phyloP scores from a whole-genome alignment of 1,140 invertebrate genomes.

The Temnothorax curvispinosus region DNA sequence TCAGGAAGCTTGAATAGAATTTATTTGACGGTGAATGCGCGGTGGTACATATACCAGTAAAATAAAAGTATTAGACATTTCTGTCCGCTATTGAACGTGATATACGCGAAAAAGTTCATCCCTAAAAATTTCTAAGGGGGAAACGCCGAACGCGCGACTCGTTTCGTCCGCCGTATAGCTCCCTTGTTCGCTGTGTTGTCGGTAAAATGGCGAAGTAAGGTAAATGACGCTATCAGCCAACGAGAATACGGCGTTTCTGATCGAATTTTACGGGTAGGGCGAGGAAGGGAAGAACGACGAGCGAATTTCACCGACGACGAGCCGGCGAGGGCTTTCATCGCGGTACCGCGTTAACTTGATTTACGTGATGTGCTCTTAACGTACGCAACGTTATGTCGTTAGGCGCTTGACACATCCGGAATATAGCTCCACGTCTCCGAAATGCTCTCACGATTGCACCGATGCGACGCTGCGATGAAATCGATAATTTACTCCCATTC shows the following conservation, averaged over 20 bases:
- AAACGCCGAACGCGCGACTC: neutral
- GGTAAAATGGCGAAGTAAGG: constrained; percentile 50
- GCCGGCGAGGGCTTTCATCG: constrained; percentile 65
- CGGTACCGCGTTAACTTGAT: constrained; percentile 67
- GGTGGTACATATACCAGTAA: neutral
- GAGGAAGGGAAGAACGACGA: constrained; percentile 38
- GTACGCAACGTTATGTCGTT: constrained; percentile 77
- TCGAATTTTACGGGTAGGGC: constrained; percentile 64
- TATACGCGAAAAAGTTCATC: constrained; percentile 34
- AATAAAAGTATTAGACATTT: constrained; percentile 16
- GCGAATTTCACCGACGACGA: constrained; percentile 64
- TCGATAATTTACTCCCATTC: constrained; percentile 56
- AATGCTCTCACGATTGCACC: constrained; percentile 1
- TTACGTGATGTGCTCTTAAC: constrained; percentile 70
- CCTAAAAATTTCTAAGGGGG: constrained; percentile 5
- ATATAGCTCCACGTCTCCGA: constrained; percentile 51
- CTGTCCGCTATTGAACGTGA: neutral
- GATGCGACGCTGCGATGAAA: constrained; percentile 6
- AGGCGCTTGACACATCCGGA: constrained; percentile 64
- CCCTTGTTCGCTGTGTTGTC: constrained; percentile 8
- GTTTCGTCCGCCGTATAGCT: neutral
- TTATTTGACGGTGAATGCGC: neutral
- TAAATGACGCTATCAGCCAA: constrained; percentile 67
- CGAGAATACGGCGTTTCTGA: constrained; percentile 69
- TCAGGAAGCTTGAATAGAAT: neutral